Conservation (phyloP, 1,140 invertebrate genomes). For the Pseudomyrmex pallidus region DNA sequence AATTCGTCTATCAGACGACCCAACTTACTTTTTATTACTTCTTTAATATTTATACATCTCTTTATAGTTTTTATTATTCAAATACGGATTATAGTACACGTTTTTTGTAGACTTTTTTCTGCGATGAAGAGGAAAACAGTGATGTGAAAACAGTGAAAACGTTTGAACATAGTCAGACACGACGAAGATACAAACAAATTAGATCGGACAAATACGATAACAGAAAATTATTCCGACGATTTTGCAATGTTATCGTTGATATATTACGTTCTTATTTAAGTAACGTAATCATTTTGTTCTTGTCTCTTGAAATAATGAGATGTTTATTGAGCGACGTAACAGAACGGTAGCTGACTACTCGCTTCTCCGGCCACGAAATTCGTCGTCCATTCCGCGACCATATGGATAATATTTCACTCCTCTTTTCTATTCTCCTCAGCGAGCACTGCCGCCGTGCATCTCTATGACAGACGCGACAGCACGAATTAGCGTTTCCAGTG, state of each 20-base stretch:
- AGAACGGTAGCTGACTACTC: neutral
- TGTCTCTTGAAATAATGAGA: neutral
- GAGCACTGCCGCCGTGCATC: neutral
- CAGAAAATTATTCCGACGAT: too few species aligned
- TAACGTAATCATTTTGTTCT: neutral
- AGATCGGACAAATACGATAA: neutral
- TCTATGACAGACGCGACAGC: slow-evolving; percentile 28
- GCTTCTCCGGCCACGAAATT: slow-evolving; percentile 25
- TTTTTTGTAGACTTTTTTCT: neutral
- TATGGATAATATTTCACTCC: slow-evolving; percentile 45
- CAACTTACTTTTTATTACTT: neutral
- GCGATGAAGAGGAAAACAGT: too few species aligned
- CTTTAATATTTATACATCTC: neutral
- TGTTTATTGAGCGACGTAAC: slow-evolving; percentile 13
- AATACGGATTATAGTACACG: neutral
- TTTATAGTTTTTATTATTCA: neutral
- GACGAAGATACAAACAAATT: neutral
- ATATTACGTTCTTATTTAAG: too few species aligned
- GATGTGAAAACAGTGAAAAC: neutral
- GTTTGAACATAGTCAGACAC: neutral
- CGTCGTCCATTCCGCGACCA: slow-evolving; percentile 7
- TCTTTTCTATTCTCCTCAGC: slow-evolving; percentile 38
- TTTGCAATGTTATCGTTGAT: too few species aligned
- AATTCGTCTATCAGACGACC: too few species aligned
- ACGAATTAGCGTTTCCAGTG: slow-evolving; percentile 41